These are phyloP conservation scores for Cactoblastis cactorum DNA, from an alignment of 2,888 invertebrate genomes.

Conservation along the genomic window DNA sequence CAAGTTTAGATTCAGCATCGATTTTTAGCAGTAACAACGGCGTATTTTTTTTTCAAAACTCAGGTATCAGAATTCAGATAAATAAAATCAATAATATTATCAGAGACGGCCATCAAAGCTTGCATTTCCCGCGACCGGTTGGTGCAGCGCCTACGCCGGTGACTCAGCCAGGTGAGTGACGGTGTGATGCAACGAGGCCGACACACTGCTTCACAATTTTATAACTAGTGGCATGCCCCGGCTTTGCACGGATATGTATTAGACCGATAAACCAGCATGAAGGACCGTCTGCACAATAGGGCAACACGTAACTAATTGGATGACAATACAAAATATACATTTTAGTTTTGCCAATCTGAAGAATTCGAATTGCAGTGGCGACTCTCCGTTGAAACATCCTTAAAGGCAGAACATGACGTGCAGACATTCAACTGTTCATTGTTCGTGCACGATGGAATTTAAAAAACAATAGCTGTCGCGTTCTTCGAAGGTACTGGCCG, in stretches of 20 bases:
- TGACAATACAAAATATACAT: not conserved
- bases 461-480: conserved; percentile 6
- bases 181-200: conserved; percentile 36
- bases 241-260: not conserved
- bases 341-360: too few species aligned
- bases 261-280: too few species aligned
- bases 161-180: conserved; percentile 36
- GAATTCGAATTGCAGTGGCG: too few species aligned
- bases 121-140: conserved; percentile 28
- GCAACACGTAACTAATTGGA: too few species aligned
- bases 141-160: conserved; percentile 28
- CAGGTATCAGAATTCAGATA: not conserved
- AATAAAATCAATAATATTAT: not conserved
- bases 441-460: not conserved
- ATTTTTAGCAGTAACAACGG: too few species aligned
- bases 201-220: not conserved
- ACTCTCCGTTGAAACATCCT: too few species aligned
- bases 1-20: too few species aligned
- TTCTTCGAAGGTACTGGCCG: not conserved
- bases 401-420: too few species aligned
- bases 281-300: too few species aligned
- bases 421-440: not conserved
- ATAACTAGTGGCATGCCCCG: too few species aligned
- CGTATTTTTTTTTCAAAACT: too few species aligned
- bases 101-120: not conserved